Evolutionary conservation across 2,888 invertebrate genomes (phyloP), one percentile per base, ranked within the genome.

Genomic region (Syrista parreyssii): DNA sequence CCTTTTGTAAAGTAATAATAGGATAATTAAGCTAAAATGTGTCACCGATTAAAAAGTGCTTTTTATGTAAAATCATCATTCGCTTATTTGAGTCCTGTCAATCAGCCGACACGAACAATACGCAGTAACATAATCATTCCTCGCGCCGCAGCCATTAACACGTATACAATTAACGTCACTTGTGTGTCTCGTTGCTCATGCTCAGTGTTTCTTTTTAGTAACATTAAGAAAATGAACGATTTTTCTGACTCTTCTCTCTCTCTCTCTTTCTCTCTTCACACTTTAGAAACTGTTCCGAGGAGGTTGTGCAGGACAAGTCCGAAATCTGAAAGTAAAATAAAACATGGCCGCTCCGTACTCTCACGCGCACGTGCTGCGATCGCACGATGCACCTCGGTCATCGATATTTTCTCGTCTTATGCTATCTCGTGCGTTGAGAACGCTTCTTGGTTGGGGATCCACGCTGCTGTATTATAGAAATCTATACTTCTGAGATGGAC

Each of bases 201-300:
- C 55, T 55, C 23, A 15, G 55, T 55, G 40, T 40, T 40, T 40
- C 15, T 40, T 40, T 40, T 40, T 15, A 15, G 1, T 23, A 23
- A 55, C 2, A 23, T 23, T 55, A 55, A 55, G 55, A 55, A 55
- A 55, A 23, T 23, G 15, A 40, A 40, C 4, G 1, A 40, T 15
- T 40, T 40, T 15, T 40, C 23, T 55, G 55, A 55, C 55, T 6
- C 55, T 23, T 40, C 74, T 79, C 11, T 77, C 31, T 79, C 78
- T 76, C 76, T 73, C 15, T 68, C 73, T 69, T 35, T 74, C 78
- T 73, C 33, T 75, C 73, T 76, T 75, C 68, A 75, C 79, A 55
- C 55, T 55, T 55, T 83, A 90, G 89, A 90, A 90, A 89, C 87
- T 89, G 87, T 86, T 90, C 90, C 76, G 87, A 88, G 82, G 89